A percentile compares a stretch with the other conserved stretches of the same genome.
Conservation (phyloP, 30 jellyfish, hydroid and myxozoan species). For the Pseudorhiza aurosa region DNA sequence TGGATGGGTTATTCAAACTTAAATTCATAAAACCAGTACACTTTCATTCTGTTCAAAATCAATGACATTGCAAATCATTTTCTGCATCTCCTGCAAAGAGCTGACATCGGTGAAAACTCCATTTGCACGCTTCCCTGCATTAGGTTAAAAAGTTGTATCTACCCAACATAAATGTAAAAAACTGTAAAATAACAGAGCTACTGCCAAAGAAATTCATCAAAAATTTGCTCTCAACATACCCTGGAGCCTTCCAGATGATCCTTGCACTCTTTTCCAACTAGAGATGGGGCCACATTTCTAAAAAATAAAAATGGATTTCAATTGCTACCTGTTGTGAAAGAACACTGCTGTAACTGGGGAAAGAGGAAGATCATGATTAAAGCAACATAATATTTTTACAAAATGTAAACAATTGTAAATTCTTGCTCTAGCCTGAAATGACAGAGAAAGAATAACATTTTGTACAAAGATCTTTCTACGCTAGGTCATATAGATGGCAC, state of each 20-base stretch:
- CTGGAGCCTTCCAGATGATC: slow-evolving; percentile 97
- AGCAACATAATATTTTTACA: not conserved
- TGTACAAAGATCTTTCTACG: not conserved
- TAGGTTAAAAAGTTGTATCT: too few species aligned
- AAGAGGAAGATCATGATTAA: not conserved
- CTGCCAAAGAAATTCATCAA: too few species aligned
- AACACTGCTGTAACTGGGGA: not conserved
- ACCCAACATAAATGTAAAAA: too few species aligned
- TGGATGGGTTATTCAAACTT: too few species aligned
- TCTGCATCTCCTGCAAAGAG: too few species aligned
- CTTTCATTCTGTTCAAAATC: too few species aligned
- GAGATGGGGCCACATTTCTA: slow-evolving; percentile 95
- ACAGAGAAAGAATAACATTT: not conserved
- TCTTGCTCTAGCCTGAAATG: not conserved
- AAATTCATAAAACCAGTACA: too few species aligned
- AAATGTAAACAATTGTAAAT: not conserved
- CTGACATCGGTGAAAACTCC: too few species aligned
- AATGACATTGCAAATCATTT: too few species aligned
- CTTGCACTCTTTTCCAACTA: slow-evolving; percentile 99
- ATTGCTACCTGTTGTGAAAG: not conserved
- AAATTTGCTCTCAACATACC: slow-evolving; percentile 46
- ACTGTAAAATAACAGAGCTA: too few species aligned
- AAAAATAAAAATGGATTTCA: not conserved
- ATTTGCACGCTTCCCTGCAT: too few species aligned
- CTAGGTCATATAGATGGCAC: slow-evolving; percentile 40